Evolutionary conservation across 1,140 invertebrate species (phyloP), one percentile per base, ranked within the genome.

Genomic region (Ostrea denselamellosa): DNA sequence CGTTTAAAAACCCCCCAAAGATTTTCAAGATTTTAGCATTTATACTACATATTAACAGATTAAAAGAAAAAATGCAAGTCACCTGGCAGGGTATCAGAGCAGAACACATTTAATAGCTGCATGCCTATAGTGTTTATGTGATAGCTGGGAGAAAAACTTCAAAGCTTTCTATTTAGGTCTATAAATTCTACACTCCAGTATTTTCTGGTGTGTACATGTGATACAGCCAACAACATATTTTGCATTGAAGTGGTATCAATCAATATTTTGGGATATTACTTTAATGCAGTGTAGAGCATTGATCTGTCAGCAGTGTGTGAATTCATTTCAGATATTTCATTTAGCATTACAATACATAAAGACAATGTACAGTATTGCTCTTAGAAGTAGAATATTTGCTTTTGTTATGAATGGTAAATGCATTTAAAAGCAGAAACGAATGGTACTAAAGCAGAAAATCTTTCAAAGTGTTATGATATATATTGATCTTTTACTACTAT

Each of bases 101-200:
- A 77, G 68, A 77, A 77, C 25, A 9, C n/a, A 62, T 62, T 62
- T 44, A 44, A 62, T n/a, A 58, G 56, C 25, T 34, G 68, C 68
- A 77, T 28, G 68, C 68, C 68, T 28, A 25, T 28, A 77, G 68
- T 77, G 68, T 77, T 25, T 77, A 77, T 77, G 22, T 77, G 68
- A 77, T 77, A 77, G 68, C 68, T 25, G 10, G 5, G 12, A 77
- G 25, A 77, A 25, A 77, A 77, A 77, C 68, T 77, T 77, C 68
- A 77, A 77, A 77, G 68, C 25, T 77, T 14, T 77, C 28, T 77
- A 77, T 77, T 77, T 77, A 77, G 68, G 68, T 77, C 9, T 34
- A 28, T 77, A 44, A 77, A 77, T 77, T 77, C 68, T 28, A 25
- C 10, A 77, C 14, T 4, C 28, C 28, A 10, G 17, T 62, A 62